These are phyloP conservation scores for Coenobita brevimanus DNA, from an alignment of 1,140 invertebrate genomes.

Conservation along the genomic window DNA sequence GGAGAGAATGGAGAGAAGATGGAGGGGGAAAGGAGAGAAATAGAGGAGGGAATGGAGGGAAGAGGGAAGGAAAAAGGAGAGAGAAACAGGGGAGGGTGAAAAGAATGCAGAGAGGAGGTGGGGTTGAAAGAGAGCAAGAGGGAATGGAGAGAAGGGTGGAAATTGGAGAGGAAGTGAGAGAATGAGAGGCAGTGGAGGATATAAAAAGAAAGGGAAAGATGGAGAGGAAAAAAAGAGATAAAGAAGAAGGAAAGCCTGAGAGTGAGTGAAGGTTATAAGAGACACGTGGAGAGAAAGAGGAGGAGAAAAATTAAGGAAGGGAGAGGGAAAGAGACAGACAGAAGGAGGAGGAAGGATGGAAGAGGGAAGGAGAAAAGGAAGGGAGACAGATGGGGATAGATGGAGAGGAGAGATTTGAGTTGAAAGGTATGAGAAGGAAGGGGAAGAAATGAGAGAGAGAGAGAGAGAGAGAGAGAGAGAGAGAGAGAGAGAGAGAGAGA, in stretches of 20 bases:
- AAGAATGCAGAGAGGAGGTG: too few relatives aligned
- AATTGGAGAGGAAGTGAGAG: too few relatives aligned
- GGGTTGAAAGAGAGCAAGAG: too few relatives aligned
- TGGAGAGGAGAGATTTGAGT: not conserved
- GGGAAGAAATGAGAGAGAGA: not conserved
- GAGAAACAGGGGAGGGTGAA: too few relatives aligned
- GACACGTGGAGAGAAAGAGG: not conserved
- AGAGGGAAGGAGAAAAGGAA: not conserved
- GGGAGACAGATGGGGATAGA: not conserved
- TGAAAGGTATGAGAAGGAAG: not conserved
- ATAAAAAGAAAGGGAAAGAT: not conserved
- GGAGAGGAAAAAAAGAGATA: not conserved
- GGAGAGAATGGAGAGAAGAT: too few relatives aligned
- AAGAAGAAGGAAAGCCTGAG: not conserved
- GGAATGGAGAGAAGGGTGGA: too few relatives aligned
- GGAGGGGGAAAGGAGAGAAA: too few relatives aligned
- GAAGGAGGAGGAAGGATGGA: too few relatives aligned
- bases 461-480: not conserved
- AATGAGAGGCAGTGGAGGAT: too few relatives aligned
- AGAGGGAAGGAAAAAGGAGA: too few relatives aligned
- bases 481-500: not conserved
- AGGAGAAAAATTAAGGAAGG: not conserved
- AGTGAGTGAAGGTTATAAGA: not conserved
- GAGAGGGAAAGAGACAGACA: too few relatives aligned
- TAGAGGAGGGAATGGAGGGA: too few relatives aligned